Evolutionary conservation across 2,888 invertebrate species (phyloP), one percentile per base, ranked within the genome.

Genomic region (Syritta pipiens): DNA sequence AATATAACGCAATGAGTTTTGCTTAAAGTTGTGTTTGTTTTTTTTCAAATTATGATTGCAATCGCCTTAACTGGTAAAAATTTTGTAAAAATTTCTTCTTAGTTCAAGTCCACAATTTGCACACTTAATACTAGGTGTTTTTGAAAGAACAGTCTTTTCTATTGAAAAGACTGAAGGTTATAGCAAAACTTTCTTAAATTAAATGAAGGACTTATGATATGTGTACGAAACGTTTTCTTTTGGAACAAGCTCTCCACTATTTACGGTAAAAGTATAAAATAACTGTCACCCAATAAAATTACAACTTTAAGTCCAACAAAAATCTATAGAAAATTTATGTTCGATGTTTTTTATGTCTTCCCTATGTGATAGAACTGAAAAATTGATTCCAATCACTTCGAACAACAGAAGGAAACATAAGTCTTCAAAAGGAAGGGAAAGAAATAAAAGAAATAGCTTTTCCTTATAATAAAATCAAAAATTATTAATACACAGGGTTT

Each of bases 401-500:
- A 5, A 37, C 7, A 20, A 51, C 10, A 7, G 51, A 24, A 51
- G 7, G 12, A 9, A 10, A 20, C 32, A 51, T 51, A 51, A 51
- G 32, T 28, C 28, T 28, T 17, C 9, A 24, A 9, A 6, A 3
- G 17, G 2, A 10, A 32, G 19, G 17, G 9, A 32, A 9, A 3
- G 48, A 48, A 19, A 51, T 51, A 32, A 32, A 51, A 19, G 19
- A 12, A 51, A 51, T 20, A 19, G 19, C 20, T 35, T 35, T 55
- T 55, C 37, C 17, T 37, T 55, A 42, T 26, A 37, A 40, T 57
- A 57, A 57, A 57, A 57, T 57, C 55, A 24, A 57, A 57, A 40
- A 57, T 57, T 57, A 57, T 57, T 57, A 57, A 57, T 57, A 57
- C 24, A 14, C 19, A 40, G 20, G 37, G 40, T 57, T 37, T 10